Conservation (phyloP, 2,888 invertebrate species). For the Spatulosminthurus flaviceps region DNA sequence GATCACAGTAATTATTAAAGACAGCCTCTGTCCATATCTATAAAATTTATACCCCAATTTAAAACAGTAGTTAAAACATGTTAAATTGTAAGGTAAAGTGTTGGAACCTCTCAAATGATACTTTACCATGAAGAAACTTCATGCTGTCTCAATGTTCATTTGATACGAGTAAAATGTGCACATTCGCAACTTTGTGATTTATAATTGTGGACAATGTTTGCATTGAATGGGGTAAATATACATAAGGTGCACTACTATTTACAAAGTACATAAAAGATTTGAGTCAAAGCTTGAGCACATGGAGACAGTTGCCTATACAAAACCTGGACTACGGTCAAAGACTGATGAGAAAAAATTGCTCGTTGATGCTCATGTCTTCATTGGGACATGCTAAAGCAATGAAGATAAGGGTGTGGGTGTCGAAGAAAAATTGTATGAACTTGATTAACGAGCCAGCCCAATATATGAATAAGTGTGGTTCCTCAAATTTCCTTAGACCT, state of each 20-base stretch:
- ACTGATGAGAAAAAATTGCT: neutral
- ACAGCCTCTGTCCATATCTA: no score
- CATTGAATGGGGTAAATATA: no score
- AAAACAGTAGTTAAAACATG: no score
- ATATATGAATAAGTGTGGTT: slow-evolving; percentile 29
- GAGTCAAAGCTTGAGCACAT: neutral
- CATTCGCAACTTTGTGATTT: no score
- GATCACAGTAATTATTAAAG: no score
- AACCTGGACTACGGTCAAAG: slow-evolving; percentile 6
- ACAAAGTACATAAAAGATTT: neutral
- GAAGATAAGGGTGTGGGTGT: slow-evolving; percentile 40
- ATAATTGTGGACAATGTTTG: no score
- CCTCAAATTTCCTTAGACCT: slow-evolving; percentile 34
- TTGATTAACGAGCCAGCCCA: slow-evolving; percentile 3
- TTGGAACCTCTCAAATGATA: no score
- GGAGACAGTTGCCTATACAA: neutral
- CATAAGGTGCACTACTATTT: neutral
- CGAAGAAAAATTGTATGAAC: slow-evolving; percentile 25
- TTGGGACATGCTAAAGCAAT: slow-evolving; percentile 19
- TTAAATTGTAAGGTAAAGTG: no score
- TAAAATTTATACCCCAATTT: no score
- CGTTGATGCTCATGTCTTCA: slow-evolving; percentile 19
- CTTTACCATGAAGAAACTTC: no score
- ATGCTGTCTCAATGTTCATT: no score
- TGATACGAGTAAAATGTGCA: no score